A percentile compares a stretch with the other conserved stretches of the same genome.
These are phyloP conservation scores for Grapholita molesta DNA, from an alignment of 1,140 invertebrate genomes.

Conservation along the genomic window DNA sequence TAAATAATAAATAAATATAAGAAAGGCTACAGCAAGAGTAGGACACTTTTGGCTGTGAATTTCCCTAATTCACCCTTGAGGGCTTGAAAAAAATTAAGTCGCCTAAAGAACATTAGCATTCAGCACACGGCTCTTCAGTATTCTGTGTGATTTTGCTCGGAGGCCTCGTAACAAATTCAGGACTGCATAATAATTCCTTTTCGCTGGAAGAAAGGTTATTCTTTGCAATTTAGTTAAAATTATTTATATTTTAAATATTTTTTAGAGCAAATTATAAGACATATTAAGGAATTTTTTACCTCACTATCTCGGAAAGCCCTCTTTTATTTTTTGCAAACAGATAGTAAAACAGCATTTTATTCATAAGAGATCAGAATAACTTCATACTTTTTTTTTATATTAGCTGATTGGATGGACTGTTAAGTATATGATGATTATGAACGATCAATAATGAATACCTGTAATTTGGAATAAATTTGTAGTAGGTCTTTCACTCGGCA, in stretches of 20 bases:
- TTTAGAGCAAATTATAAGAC: neutral
- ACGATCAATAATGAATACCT: too few relatives aligned
- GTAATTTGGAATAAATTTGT: too few relatives aligned
- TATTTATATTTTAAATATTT: neutral
- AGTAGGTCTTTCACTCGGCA: too few relatives aligned
- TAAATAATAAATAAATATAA: neutral
- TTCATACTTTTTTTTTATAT: too few relatives aligned
- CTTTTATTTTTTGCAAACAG: too few relatives aligned
- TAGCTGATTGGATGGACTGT: too few relatives aligned
- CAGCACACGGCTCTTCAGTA: conserved; percentile 7
- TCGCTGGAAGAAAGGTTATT: neutral
- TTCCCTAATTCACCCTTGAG: conserved; percentile 4
- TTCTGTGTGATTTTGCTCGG: conserved; percentile 11
- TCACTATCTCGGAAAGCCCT: too few relatives aligned
- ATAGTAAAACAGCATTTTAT: too few relatives aligned
- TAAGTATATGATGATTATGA: too few relatives aligned
- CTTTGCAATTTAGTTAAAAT: neutral
- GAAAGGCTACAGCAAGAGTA: neutral
- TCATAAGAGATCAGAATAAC: too few relatives aligned
- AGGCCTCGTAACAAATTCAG: conserved; percentile 1
- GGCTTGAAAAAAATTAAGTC: conserved; percentile 15
- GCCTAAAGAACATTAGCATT: conserved; percentile 2
- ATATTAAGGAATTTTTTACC: too few relatives aligned
- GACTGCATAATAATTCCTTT: conserved; percentile 15
- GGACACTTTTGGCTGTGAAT: neutral